Evolutionary conservation across 2,797 vertebrate species (phyloP), one percentile per base, ranked within the genome.

Genomic region (Sebastiscus tertius): DNA sequence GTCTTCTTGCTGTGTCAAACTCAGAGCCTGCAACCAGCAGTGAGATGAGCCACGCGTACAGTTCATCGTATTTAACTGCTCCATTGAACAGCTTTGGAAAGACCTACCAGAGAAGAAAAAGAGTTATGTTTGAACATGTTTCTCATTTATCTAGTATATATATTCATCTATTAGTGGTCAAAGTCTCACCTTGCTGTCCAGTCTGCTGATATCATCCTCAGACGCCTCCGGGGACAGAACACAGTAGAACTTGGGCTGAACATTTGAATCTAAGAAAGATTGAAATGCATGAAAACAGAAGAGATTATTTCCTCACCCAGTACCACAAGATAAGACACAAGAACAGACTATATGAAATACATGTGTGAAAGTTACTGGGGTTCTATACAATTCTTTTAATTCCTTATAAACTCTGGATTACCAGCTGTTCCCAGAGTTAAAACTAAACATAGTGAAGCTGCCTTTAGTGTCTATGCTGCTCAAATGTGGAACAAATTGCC

Each of bases 201-300:
- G 95, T 69, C 97, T 96, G 90, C 96, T 97, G 87, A 97, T 93
- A 67, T 98, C 98, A 84, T 99, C 98, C 84, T 99, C 98, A 39
- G 97, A 99, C 1, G 97, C 97, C 89, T 99, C 99, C 10, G 96
- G 97, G 8, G 98, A 98, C 3, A 99, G 95, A 83, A 99, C 95
- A 55, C 98, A 99, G 95, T 99, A 99, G 95, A 99, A 99, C 78
- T 98, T 97, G 56, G 98, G 99, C 75, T 98, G 98, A 24, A 94
- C 93, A 20, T 93, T 96, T 22, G 96, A 92, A 79, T 99, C 99
- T 99, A 89, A 61, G 61, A 62, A 90, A 70, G 20, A 46, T 26
- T 54, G 8, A 82, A 59, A 80, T 18, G 18, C 0, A 81, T 55
- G 4, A 71, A n/a, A 71, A 14, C 16, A 31, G 10, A 29, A 55